Base-by-base conservation (phyloP, 1,140 invertebrate genomes). In the Cepaea nemoralis region DNA sequence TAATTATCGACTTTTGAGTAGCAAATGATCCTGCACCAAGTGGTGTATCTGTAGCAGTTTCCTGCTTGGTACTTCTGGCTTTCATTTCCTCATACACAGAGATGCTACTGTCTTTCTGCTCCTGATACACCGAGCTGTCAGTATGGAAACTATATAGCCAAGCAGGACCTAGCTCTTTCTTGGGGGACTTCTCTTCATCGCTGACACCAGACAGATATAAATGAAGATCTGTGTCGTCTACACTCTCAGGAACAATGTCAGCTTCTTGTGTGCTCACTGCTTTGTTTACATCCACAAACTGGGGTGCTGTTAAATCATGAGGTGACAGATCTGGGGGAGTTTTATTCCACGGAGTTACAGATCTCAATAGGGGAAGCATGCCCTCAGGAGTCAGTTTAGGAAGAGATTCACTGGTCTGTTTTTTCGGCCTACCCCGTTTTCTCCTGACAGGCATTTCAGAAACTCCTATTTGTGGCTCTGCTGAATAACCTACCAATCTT, bases 191-290 rank as follows among this genome's bases (percentile, higher is more conserved):
- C 33, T 77, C 75, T 24, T 77, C 75, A n/a, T 77, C 75, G 31
- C 77, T 78, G 8, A 78, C 69, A 24, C 69, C 78, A 8, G 78
- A 80, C 12, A 71, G 33, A 39, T 80, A 80, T 12, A 80, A 39
- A 27, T 80, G 78, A 55, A 71, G 39, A 42, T 80, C 69, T 67
- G 77, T 35, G 22, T 80, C 78, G 48, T 80, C 78, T 14, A 80
- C 78, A 50, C 33, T 55, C 48, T 80, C 78, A 71, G 5, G 14
- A 1, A 73, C 67, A 50, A 73, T 19, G 0, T 80, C 78, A 33
- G 10, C 10, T 1, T 80, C 78, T 37, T 48, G 67, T 2, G 12
- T 16, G 31, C 5, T 33, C 10, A 10, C 31, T 14, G 19, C 2
- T 67, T 69, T 63, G 45, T 6, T 14, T 19, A 14, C 5, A 14